phyloP scores from a whole-genome alignment of 2,888 invertebrate genomes.

The Rhaphigaster nebulosa region DNA sequence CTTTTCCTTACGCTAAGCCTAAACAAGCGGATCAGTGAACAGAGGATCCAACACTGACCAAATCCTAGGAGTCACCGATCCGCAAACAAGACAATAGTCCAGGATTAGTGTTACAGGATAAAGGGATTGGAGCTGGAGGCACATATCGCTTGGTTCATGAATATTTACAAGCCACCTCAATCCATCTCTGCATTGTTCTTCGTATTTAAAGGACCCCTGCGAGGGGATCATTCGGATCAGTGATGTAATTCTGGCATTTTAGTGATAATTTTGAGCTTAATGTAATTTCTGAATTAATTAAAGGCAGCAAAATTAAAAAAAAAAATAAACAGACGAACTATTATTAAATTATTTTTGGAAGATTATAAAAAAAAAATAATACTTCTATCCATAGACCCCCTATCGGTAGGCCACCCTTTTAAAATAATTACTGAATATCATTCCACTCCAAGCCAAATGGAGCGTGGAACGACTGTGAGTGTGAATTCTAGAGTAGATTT shows the following conservation, averaged over 20 bases:
- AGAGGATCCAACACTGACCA: background rate
- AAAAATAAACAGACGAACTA: no score
- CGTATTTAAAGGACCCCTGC: background rate
- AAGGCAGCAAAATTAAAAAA: no score
- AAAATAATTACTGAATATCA: no score
- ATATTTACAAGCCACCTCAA: background rate
- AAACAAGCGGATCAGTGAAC: background rate
- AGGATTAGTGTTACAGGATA: background rate
- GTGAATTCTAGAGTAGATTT: no score
- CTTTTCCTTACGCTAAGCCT: background rate
- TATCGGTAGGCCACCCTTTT: no score
- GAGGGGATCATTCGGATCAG: background rate
- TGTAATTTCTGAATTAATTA: background rate
- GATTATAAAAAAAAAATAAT: no score
- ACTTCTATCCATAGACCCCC: no score
- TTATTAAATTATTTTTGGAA: no score
- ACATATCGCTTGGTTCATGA: constrained; percentile 9
- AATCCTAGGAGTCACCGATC: background rate
- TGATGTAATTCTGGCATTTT: background rate
- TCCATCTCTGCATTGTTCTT: constrained; percentile 17
- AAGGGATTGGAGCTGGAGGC: background rate
- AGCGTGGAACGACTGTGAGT: no score
- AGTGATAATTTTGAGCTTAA: background rate
- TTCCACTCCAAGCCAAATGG: no score
- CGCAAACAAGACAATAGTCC: constrained; percentile 28